These are phyloP conservation scores for Hipparchia semele DNA, from an alignment of 2,888 invertebrate genomes.

Conservation along the genomic window DNA sequence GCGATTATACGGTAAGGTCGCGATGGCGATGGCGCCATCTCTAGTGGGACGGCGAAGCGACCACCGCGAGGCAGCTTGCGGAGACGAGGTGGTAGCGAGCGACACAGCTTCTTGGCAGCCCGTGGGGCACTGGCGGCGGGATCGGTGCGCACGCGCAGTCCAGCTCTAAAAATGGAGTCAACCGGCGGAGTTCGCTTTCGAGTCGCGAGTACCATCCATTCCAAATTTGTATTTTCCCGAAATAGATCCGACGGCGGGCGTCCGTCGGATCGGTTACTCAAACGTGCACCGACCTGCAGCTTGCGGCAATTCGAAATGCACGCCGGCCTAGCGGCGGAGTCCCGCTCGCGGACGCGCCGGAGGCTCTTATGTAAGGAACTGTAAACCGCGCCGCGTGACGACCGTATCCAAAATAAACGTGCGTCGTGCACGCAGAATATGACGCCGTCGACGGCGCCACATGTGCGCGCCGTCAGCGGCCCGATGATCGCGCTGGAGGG, in stretches of 20 bases:
- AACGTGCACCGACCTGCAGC: conserved; percentile 79
- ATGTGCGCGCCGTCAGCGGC: conserved; percentile 76
- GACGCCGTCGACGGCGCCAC: conserved; percentile 70
- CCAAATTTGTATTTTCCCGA: conserved; percentile 94
- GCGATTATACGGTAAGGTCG: conserved; percentile 26
- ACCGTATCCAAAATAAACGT: conserved; percentile 80
- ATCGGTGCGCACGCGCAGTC: conserved; percentile 79
- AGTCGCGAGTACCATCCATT: conserved; percentile 82
- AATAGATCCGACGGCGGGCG: conserved; percentile 84
- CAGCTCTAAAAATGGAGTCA: conserved; percentile 83
- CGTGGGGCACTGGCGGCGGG: conserved; percentile 75
- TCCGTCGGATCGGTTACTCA: conserved; percentile 81
- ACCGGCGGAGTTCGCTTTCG: conserved; percentile 80
- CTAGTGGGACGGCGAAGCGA: conserved; percentile 50
- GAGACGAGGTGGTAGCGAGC: conserved; percentile 65
- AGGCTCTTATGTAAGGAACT: conserved; percentile 72
- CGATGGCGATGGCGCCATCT: conserved; percentile 54
- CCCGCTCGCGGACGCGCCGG: conserved; percentile 51
- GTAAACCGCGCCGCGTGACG: conserved; percentile 79
- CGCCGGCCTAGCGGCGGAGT: conserved; percentile 46
- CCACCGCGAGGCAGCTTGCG: conserved; percentile 47
- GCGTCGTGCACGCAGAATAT: conserved; percentile 68
- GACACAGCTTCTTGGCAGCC: conserved; percentile 78
- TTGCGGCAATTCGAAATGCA: conserved; percentile 58
- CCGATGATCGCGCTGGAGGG: conserved; percentile 77